These are phyloP conservation scores for Cephus pygmeus DNA, from an alignment of 2,888 invertebrate species.

Conservation along the genomic window DNA sequence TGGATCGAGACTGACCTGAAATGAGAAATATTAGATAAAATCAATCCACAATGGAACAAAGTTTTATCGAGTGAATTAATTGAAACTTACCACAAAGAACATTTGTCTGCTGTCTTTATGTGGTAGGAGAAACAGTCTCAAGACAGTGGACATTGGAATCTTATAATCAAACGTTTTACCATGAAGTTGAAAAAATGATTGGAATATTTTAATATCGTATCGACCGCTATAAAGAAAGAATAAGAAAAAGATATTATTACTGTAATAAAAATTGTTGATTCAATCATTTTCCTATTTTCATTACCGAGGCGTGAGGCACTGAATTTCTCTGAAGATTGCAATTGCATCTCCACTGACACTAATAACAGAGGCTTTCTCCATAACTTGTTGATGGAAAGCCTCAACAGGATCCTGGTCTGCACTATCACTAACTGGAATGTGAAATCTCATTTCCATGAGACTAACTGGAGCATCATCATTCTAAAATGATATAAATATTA, in stretches of 20 bases:
- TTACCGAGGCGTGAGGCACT: conserved; percentile 97
- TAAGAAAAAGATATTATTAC: conserved; percentile 44
- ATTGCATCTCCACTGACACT: conserved; percentile 98
- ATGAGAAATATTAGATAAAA: conserved; percentile 13
- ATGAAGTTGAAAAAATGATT: conserved; percentile 90
- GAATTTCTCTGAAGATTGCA: conserved; percentile 95
- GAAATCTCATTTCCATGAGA: conserved; percentile 97
- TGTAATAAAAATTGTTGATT: conserved; percentile 15
- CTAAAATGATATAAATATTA: conserved; percentile 61
- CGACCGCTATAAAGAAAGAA: conserved; percentile 84
- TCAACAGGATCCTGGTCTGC: conserved; percentile 93
- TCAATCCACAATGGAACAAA: not conserved
- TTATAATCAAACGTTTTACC: conserved; percentile 99
- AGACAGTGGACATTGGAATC: conserved; percentile 96
- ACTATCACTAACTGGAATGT: conserved; percentile 92
- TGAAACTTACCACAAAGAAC: conserved; percentile 87
- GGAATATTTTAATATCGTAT: conserved; percentile 95
- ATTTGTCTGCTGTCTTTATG: conserved; percentile 98
- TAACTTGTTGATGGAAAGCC: conserved; percentile 96
- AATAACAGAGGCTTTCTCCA: conserved; percentile 97
- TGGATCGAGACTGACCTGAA: conserved; percentile 88
- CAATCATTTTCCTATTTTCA: conserved; percentile 19
- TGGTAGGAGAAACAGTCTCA: conserved; percentile 92
- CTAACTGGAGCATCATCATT: conserved; percentile 98
- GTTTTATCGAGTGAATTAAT: not conserved